Percentiles rank a stretch among this genome's conserved stretches.
Evolutionary conservation across 2,797 vertebrate genomes (phyloP).

Genomic region (Carapus acus): DNA sequence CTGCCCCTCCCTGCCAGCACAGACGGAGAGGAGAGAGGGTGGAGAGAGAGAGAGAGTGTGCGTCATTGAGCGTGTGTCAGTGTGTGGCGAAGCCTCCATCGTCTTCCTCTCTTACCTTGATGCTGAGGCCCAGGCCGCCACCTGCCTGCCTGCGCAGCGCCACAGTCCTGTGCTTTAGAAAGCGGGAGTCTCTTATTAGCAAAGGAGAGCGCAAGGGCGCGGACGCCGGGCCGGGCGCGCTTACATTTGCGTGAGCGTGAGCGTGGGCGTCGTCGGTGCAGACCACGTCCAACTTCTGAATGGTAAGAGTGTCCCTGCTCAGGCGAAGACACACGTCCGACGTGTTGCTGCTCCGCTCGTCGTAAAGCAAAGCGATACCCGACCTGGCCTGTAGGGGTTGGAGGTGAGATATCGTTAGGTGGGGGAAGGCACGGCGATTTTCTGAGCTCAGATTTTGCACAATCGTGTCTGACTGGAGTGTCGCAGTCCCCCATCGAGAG

Average conservation of each 20-base stretch:
- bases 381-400: constrained; percentile 81
- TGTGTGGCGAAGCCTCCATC: constrained; percentile 6
- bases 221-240: constrained; percentile 62
- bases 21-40: constrained; percentile 10
- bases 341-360: constrained; percentile 79
- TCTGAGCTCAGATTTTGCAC: no score
- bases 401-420: no score
- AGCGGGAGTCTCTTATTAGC: constrained; percentile 78
- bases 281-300: constrained; percentile 92
- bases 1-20: constrained; percentile 83
- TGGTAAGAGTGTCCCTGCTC: constrained; percentile 82
- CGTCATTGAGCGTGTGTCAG: constrained; percentile 4
- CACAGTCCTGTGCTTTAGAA: constrained; percentile 99
- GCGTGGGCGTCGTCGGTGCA: no score
- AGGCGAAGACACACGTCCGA: constrained; percentile 87
- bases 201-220: constrained; percentile 61
- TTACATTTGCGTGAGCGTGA: constrained; percentile 90
- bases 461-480: no score
- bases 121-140: constrained; percentile 91
- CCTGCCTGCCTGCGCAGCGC: constrained; percentile 86
- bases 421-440: no score
- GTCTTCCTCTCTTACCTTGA: constrained; percentile 82
- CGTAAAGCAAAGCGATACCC: constrained; percentile 81
- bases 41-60: constrained; percentile 1
- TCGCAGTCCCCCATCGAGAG: no score